Conservation (phyloP, 2,888 invertebrate species). For the Rugalucina vietnamica region DNA sequence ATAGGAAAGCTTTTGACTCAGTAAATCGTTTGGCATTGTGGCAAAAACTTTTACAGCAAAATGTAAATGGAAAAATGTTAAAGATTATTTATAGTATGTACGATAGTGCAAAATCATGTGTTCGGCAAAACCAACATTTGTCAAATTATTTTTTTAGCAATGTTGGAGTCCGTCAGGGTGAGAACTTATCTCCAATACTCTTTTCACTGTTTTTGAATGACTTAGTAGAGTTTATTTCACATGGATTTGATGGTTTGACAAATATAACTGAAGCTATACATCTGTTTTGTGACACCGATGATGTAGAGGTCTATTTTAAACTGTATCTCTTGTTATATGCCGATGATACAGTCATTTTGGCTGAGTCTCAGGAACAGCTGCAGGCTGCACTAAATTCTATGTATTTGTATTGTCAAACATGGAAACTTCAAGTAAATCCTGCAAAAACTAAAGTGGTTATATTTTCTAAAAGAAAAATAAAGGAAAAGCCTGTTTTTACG, state of each 20-base stretch:
- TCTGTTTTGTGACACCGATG: background rate
- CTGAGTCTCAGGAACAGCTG: background rate
- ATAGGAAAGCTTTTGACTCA: background rate
- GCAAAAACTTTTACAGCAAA: background rate
- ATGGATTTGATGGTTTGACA: background rate
- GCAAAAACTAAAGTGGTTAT: background rate
- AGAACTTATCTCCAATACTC: background rate
- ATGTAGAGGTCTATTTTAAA: background rate
- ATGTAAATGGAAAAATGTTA: background rate
- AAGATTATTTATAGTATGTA: background rate
- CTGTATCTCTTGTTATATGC: background rate
- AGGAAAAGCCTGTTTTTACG: background rate
- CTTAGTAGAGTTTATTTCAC: background rate
- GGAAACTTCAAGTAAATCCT: background rate
- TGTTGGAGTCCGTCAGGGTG: background rate
- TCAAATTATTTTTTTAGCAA: background rate
- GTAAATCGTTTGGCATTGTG: background rate
- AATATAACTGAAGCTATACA: background rate
- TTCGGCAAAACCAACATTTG: background rate
- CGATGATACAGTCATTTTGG: background rate
- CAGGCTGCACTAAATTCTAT: background rate
- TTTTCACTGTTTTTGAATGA: slow-evolving; percentile 4
- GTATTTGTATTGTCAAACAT: background rate
- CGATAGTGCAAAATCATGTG: background rate
- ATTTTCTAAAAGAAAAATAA: background rate